Percentiles rank a stretch among this genome's conserved stretches.
phyloP scores from a whole-genome alignment of 2,888 invertebrate species.

The Nudaria mundana region DNA sequence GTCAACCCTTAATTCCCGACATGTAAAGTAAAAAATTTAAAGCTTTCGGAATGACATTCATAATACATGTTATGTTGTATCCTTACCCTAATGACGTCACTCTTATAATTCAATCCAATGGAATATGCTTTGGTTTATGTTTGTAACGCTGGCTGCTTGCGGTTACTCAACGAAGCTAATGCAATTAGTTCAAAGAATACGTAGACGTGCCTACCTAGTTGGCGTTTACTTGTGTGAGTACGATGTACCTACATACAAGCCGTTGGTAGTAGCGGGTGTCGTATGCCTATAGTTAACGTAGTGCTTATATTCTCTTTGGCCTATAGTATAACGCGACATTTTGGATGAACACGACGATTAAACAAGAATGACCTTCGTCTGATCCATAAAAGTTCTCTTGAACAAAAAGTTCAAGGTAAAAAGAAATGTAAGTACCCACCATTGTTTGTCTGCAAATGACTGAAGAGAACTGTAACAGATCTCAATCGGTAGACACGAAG shows the following conservation, averaged over 20 bases:
- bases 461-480: constrained; percentile 7
- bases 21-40: neutral
- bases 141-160: constrained; percentile 16
- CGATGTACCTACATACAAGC: neutral
- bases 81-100: constrained; percentile 31
- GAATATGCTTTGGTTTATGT: constrained; percentile 18
- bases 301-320: too few relatives aligned
- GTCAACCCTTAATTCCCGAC: constrained; percentile 1
- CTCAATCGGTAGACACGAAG: too few relatives aligned
- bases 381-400: too few relatives aligned
- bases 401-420: constrained; percentile 7
- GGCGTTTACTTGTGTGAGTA: constrained; percentile 4
- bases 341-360: too few relatives aligned
- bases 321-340: too few relatives aligned
- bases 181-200: constrained; percentile 10
- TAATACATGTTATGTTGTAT: constrained; percentile 11
- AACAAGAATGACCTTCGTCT: neutral
- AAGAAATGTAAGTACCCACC: constrained; percentile 1
- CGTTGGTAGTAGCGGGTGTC: neutral
- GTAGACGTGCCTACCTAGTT: too few relatives aligned
- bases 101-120: constrained; percentile 7
- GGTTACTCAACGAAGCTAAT: constrained; percentile 16
- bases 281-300: too few relatives aligned
- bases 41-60: too few relatives aligned
- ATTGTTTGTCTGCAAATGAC: neutral